Conservation (phyloP, 2,888 invertebrate genomes). For the Dolichopus griseipennis region DNA sequence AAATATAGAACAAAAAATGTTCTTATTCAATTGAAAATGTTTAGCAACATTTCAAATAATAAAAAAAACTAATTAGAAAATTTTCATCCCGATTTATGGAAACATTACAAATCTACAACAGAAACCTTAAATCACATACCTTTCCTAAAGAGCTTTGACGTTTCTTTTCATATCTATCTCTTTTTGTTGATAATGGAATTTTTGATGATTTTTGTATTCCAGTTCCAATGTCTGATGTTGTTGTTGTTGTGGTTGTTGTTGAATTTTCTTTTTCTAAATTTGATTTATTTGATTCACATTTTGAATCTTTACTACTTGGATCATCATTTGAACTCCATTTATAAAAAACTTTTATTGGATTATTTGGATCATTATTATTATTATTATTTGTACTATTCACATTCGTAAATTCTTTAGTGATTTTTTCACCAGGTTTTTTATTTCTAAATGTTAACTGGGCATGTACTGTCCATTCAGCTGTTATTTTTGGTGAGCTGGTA, state of each 20-base stretch:
- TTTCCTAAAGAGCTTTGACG: not conserved
- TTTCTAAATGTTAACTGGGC: slow-evolving; percentile 54
- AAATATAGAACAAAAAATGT: too few relatives aligned
- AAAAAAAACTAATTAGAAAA: not conserved
- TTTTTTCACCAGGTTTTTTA: slow-evolving; percentile 45
- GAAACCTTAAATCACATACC: not conserved
- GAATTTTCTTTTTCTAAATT: not conserved
- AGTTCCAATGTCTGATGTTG: not conserved
- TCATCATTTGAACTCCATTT: slow-evolving; percentile 49
- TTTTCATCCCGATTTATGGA: not conserved
- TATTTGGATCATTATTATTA: slow-evolving; percentile 21
- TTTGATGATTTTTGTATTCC: not conserved
- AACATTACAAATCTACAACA: not conserved
- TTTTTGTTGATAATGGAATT: not conserved
- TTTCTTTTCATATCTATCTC: not conserved
- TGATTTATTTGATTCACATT: not conserved
- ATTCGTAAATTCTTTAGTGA: slow-evolving; percentile 30
- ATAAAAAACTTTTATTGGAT: slow-evolving; percentile 41
- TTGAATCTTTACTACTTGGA: not conserved
- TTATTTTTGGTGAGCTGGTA: slow-evolving; percentile 31
- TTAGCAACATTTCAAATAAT: not conserved
- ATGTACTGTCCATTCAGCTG: slow-evolving; percentile 59
- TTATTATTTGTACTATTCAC: slow-evolving; percentile 27
- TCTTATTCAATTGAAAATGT: not conserved
- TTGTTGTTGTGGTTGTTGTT: slow-evolving; percentile 9